These are phyloP conservation scores for Hecatera dysodea DNA, from an alignment of 2,888 invertebrate genomes.

Conservation along the genomic window DNA sequence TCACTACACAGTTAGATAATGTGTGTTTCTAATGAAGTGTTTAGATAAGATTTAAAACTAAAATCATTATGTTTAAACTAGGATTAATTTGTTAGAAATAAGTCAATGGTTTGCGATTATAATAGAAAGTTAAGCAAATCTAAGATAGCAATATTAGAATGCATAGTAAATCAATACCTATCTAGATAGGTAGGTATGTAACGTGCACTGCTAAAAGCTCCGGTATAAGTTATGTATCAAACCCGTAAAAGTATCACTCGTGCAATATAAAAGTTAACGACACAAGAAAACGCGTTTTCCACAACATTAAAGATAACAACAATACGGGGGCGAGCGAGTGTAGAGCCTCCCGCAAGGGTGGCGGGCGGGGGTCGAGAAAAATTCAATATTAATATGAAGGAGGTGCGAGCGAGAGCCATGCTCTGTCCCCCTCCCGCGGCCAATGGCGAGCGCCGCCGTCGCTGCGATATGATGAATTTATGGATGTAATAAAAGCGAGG, in stretches of 20 bases:
- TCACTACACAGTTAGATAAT: neutral
- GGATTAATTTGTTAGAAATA: neutral
- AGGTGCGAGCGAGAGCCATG: slow-evolving; percentile 91
- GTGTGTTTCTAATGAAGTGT: neutral
- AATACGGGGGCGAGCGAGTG: slow-evolving; percentile 90
- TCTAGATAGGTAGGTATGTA: slow-evolving; percentile 16
- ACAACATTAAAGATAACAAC: slow-evolving; percentile 91
- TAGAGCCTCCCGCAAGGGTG: slow-evolving; percentile 90
- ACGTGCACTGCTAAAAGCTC: slow-evolving; percentile 64
- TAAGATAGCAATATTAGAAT: neutral
- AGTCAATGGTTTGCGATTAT: neutral
- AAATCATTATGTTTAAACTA: neutral
- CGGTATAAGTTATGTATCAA: slow-evolving; percentile 88
- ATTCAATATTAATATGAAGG: slow-evolving; percentile 96
- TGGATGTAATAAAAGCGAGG: slow-evolving; percentile 95
- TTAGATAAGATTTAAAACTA: neutral
- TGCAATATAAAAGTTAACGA: slow-evolving; percentile 91
- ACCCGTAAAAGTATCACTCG: slow-evolving; percentile 90
- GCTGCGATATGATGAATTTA: slow-evolving; percentile 94
- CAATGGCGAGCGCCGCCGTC: slow-evolving; percentile 90
- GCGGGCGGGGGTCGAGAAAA: slow-evolving; percentile 92
- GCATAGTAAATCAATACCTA: neutral
- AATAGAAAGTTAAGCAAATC: neutral
- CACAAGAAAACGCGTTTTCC: slow-evolving; percentile 91
- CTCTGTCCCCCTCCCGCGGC: slow-evolving; percentile 89